These are phyloP conservation scores for Virgularia gustaviana DNA, from an alignment of 92 coral and sea anemone species.

Conservation along the genomic window DNA sequence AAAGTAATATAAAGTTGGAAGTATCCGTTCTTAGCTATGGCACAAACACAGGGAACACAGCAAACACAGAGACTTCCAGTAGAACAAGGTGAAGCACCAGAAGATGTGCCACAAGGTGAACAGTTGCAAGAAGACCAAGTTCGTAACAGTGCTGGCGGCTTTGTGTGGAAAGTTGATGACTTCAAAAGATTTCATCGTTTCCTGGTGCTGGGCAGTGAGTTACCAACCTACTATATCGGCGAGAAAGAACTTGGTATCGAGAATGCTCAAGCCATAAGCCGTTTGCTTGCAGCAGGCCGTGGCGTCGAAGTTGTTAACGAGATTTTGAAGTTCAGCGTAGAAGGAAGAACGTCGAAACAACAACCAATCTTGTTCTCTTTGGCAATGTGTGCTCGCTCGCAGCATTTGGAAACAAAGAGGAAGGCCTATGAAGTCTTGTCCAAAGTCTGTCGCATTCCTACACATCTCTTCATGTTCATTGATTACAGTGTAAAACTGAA, in stretches of 20 bases:
- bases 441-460: constrained; percentile 82
- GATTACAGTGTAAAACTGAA: constrained; percentile 68
- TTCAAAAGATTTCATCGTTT: constrained; percentile 70
- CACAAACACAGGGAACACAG: background rate
- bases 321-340: constrained; percentile 69
- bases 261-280: constrained; percentile 67
- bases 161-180: constrained; percentile 75
- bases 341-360: constrained; percentile 85
- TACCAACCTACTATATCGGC: constrained; percentile 67
- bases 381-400: constrained; percentile 76
- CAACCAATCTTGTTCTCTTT: constrained; percentile 70
- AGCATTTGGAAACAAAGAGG: constrained; percentile 60
- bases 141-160: constrained; percentile 76
- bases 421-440: constrained; percentile 67
- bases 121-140: constrained; percentile 49
- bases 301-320: constrained; percentile 72
- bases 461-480: constrained; percentile 77
- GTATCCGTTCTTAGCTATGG: constrained; percentile 6
- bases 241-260: constrained; percentile 55
- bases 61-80: background rate
- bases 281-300: constrained; percentile 63
- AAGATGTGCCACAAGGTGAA: background rate
- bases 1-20: background rate
- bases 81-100: background rate
- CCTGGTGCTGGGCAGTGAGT: constrained; percentile 83